phyloP scores from a whole-genome alignment of 2,888 invertebrate species.

The Meliscaeva auricollis region DNA sequence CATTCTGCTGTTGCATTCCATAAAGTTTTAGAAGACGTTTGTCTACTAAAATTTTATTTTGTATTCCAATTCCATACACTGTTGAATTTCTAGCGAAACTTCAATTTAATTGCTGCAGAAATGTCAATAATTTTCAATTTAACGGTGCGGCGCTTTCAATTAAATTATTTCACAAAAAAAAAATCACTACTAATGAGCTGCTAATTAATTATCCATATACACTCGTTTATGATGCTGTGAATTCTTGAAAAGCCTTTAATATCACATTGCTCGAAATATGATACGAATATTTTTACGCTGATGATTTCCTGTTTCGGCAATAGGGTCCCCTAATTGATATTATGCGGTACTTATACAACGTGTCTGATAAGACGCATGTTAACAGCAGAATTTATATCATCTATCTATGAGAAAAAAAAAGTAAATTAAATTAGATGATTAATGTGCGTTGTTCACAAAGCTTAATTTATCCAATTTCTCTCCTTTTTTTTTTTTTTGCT shows the following conservation, averaged over 20 bases:
- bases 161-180: background rate
- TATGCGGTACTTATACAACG: background rate
- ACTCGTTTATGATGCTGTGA: background rate
- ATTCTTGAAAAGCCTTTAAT: background rate
- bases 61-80: no score
- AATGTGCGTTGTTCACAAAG: conserved; percentile 27
- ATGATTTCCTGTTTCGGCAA: background rate
- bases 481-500: background rate
- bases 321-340: conserved; percentile 15
- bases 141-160: background rate
- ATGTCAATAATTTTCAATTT: background rate
- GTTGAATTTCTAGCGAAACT: background rate
- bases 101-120: background rate
- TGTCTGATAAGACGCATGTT: conserved; percentile 22
- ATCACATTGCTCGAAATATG: no score
- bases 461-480: conserved; percentile 31
- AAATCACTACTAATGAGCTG: background rate
- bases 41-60: no score
- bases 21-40: no score
- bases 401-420: background rate
- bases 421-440: conserved; percentile 32
- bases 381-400: background rate
- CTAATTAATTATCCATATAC: background rate
- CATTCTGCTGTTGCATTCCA: no score
- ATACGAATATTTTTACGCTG: background rate